Evolutionary conservation across 2,797 vertebrate genomes (phyloP).

Genomic region (Acipenser ruthenus): DNA sequence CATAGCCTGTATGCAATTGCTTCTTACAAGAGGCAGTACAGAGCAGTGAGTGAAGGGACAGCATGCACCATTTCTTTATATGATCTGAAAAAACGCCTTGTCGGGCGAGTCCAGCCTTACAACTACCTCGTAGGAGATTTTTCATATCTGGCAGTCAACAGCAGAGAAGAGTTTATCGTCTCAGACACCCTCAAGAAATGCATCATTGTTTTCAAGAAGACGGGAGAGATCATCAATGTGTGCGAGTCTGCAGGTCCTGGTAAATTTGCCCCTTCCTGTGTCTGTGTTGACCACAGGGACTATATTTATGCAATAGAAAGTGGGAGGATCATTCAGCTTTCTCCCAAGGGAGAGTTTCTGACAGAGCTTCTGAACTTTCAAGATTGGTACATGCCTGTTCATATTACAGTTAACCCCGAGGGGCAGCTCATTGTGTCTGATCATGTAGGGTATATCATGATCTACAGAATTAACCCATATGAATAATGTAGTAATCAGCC

Average conservation of each 20-base stretch:
- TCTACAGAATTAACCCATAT: too few relatives aligned
- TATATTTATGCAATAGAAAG: constrained; percentile 24
- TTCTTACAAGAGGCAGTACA: constrained; percentile 22
- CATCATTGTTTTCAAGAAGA: constrained; percentile 14
- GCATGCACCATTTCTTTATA: constrained; percentile 24
- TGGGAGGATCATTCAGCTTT: constrained; percentile 22
- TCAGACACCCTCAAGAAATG: constrained; percentile 26
- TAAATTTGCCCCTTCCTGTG: constrained; percentile 15
- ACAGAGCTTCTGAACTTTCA: constrained; percentile 9
- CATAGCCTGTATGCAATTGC: constrained; percentile 22
- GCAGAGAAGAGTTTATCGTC: constrained; percentile 26
- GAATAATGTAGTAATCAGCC: too few relatives aligned
- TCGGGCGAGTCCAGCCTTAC: constrained; percentile 19
- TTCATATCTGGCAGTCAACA: constrained; percentile 29
- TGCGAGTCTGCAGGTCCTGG: not conserved
- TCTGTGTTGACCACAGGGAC: constrained; percentile 17
- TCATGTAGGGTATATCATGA: too few relatives aligned
- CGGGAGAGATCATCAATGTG: constrained; percentile 15
- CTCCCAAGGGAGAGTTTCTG: not conserved
- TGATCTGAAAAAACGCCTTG: constrained; percentile 8
- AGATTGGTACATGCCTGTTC: too few relatives aligned
- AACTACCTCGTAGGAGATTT: constrained; percentile 19
- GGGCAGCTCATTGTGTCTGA: too few relatives aligned
- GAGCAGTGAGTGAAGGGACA: constrained; percentile 26
- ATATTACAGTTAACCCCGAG: too few relatives aligned